Conservation (phyloP, 2,113 vertebrate species). For the Bubalus kerabau region DNA sequence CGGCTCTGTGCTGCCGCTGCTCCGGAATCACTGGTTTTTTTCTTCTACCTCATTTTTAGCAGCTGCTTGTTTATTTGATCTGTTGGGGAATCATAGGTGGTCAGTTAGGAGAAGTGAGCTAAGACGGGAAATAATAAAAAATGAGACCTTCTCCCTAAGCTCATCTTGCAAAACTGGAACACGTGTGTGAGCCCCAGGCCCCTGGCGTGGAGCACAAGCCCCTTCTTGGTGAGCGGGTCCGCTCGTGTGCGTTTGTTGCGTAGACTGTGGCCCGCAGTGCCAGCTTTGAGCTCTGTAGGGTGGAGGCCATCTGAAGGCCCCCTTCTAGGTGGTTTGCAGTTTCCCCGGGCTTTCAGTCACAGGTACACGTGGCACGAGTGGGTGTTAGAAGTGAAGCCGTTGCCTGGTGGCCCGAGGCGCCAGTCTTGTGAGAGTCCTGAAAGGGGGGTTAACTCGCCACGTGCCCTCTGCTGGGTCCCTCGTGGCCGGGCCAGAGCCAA, state of each 20-base stretch:
- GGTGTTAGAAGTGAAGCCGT: neutral
- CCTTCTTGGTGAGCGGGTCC: neutral
- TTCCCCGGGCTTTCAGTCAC: neutral
- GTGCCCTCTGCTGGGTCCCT: no score
- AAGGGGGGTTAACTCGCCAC: no score
- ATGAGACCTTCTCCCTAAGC: neutral
- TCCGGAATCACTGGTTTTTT: neutral
- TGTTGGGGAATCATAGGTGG: neutral
- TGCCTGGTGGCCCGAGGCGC: neutral
- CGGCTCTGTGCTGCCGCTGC: accelerated
- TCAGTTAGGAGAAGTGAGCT: neutral
- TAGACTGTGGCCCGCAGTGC: no score
- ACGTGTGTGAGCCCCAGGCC: accelerated
- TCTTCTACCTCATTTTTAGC: neutral
- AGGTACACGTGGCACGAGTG: accelerated
- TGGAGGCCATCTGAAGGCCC: neutral
- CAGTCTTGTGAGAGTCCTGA: neutral
- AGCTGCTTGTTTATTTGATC: neutral
- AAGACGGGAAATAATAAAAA: neutral
- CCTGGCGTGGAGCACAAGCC: neutral
- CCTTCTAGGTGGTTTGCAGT: no score
- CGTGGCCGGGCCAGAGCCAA: accelerated
- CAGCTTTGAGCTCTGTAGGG: neutral
- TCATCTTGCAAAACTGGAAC: neutral
- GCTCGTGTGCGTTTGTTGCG: accelerated